A percentile compares a stretch with the other conserved stretches of the same genome.
phyloP scores from a whole-genome alignment of 2,797 vertebrate genomes.

The Sebastes trivittatus region DNA sequence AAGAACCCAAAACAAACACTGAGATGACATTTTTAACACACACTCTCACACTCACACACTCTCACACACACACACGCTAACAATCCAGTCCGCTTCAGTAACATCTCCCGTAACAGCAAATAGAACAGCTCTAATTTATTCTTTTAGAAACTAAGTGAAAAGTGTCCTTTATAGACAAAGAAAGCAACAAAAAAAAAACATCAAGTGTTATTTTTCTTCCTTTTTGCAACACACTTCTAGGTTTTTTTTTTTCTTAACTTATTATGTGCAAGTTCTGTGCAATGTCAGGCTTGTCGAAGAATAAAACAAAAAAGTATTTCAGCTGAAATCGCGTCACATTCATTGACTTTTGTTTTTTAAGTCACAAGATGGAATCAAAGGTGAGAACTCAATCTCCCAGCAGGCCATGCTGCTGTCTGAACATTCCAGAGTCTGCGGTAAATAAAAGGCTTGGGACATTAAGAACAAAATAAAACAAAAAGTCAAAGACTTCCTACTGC shows the following conservation, averaged over 20 bases:
- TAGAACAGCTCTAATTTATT: slow-evolving; percentile 74
- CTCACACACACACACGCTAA: background rate
- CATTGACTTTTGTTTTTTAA: slow-evolving; percentile 62
- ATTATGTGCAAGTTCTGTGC: slow-evolving; percentile 85
- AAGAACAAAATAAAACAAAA: background rate
- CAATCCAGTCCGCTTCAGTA: background rate
- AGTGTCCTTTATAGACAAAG: slow-evolving; percentile 67
- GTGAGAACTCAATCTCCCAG: slow-evolving; percentile 67
- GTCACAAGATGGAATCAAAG: slow-evolving; percentile 78
- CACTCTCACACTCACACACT: background rate
- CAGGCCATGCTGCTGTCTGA: slow-evolving; percentile 57
- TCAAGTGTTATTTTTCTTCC: slow-evolving; percentile 75
- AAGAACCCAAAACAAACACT: slow-evolving; percentile 50
- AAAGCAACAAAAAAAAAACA: slow-evolving; percentile 77
- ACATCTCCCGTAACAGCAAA: slow-evolving; percentile 66
- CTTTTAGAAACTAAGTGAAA: slow-evolving; percentile 73
- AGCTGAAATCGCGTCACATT: slow-evolving; percentile 78
- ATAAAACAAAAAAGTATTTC: slow-evolving; percentile 65
- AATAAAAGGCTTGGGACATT: slow-evolving; percentile 60
- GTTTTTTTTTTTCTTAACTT: slow-evolving; percentile 13
- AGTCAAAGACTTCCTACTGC: slow-evolving; percentile 39
- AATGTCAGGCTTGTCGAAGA: slow-evolving; percentile 66
- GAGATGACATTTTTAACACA: slow-evolving; percentile 62
- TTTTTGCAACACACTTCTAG: slow-evolving; percentile 69
- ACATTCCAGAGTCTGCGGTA: slow-evolving; percentile 73